Percentiles rank a stretch among this genome's conserved stretches.
These are phyloP conservation scores for Remorina albescens DNA, from an alignment of 2,797 vertebrate species.

Conservation along the genomic window DNA sequence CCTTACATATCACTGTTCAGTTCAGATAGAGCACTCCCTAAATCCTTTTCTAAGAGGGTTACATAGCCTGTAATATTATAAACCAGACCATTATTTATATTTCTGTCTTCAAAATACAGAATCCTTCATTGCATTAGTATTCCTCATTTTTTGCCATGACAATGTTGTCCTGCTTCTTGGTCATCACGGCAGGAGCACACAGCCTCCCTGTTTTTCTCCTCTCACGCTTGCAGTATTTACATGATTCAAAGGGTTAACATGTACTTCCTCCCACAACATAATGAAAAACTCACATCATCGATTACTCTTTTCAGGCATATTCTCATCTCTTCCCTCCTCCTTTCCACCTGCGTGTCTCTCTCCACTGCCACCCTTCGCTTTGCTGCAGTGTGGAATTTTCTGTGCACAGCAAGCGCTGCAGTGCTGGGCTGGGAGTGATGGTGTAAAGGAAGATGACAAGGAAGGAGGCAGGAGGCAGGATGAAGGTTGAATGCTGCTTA, in stretches of 20 bases:
- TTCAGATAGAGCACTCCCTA: constrained; percentile 1
- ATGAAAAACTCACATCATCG: constrained; percentile 35
- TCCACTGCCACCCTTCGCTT: constrained; percentile 44
- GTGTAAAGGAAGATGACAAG: constrained; percentile 46
- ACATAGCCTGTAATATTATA: neutral
- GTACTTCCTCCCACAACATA: constrained; percentile 10
- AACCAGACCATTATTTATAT: neutral
- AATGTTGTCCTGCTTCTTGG: neutral
- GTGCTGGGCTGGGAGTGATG: constrained; percentile 52
- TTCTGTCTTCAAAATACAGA: neutral
- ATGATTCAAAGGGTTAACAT: constrained; percentile 22
- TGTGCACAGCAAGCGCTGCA: constrained; percentile 69
- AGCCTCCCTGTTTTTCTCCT: neutral
- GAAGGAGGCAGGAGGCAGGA: constrained; percentile 36
- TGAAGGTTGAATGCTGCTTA: constrained; percentile 42
- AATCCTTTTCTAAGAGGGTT: neutral
- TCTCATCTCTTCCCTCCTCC: constrained; percentile 33
- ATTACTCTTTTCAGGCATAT: constrained; percentile 27
- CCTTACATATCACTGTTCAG: neutral
- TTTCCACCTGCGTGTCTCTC: constrained; percentile 36
- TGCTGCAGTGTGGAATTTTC: constrained; percentile 84
- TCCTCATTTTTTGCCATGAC: neutral
- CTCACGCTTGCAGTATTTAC: constrained; percentile 3
- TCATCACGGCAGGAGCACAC: constrained; percentile 1
- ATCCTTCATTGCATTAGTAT: neutral